Base-by-base conservation (phyloP, 1,140 invertebrate species). In the Sminthurides bifidus region DNA sequence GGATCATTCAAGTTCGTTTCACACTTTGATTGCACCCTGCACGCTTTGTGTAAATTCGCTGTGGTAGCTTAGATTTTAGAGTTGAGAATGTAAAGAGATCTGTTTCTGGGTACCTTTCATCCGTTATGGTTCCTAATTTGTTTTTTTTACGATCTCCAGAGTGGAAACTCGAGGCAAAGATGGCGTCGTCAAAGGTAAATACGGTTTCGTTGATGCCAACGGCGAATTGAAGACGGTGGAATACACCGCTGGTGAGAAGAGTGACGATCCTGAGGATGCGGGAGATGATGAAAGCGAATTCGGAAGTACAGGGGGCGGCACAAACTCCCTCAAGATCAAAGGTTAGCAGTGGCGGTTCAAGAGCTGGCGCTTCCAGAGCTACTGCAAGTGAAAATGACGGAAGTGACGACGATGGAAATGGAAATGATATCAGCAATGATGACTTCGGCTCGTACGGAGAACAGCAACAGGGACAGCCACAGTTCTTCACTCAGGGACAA, bases 151-250 rank as follows among this genome's bases (percentile, higher is more conserved):
- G n/a, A n/a, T 29, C 0, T 85, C 85, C 68, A 87, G 87, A 72
- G 83, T 87, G 53, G 86, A 89, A 71, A 88, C 83, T 61, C 73
- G 85, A 54, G 83, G 85, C 67, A 80, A 83, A 24, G 71, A 81
- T 58, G 87, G 87, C 21, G 83, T 86, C 67, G 83, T 89, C 35
- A 85, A 86, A 68, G 87, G 87, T 43, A 87, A 85, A 30, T 90
- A 87, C 70, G 87, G 87, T 51, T 90, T 85, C 70, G 75, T 88
- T 31, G 85, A 89, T 66, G 78, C 81, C 35, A 76, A 80, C 59
- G 55, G 86, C 6, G 79, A 85, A 68, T 79, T 87, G 50, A 86
- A 89, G 72, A 76, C 83, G 40, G 84, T 89, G n/a, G 84, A 87
- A 4, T 91, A 90, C 70, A 65, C 67, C 21, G 72, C 73, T 23